Evolutionary conservation across 2,888 invertebrate genomes (phyloP).

Genomic region (Labia minor): DNA sequence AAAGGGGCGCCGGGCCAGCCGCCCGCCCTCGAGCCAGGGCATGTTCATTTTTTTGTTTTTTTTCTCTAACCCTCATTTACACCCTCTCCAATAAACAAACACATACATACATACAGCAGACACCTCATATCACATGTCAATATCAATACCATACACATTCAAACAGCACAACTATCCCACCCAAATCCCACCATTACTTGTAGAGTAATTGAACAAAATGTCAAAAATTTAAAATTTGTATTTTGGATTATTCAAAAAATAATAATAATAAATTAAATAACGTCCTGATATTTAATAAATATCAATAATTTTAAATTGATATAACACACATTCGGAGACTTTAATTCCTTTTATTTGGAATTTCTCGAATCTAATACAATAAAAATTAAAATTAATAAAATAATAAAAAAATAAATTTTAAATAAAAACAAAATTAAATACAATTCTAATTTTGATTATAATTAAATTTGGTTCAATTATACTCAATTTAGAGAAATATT

Average conservation of each 20-base stretch:
- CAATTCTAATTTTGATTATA: too few relatives aligned
- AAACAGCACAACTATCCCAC: background rate
- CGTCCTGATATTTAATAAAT: too few relatives aligned
- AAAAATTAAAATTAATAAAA: too few relatives aligned
- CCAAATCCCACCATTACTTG: background rate
- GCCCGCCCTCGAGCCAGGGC: slow-evolving; percentile 86
- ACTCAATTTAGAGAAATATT: too few relatives aligned
- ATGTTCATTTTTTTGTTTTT: slow-evolving; percentile 42
- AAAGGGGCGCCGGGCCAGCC: slow-evolving; percentile 60
- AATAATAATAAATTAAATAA: background rate
- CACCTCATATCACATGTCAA: background rate
- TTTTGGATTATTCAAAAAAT: background rate
- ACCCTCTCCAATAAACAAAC: background rate
- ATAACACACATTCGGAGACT: too few relatives aligned
- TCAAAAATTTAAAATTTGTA: background rate
- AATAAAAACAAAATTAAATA: too few relatives aligned
- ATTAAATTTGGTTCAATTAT: too few relatives aligned
- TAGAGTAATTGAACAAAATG: background rate
- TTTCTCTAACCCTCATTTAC: slow-evolving; percentile 25
- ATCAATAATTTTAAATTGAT: too few relatives aligned
- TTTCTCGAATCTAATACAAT: too few relatives aligned
- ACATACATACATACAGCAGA: background rate
- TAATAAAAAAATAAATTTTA: too few relatives aligned
- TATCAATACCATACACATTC: background rate
- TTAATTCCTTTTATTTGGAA: too few relatives aligned